phyloP scores from a whole-genome alignment of 2,113 vertebrate genomes.

The Lepidothrix coronata region DNA sequence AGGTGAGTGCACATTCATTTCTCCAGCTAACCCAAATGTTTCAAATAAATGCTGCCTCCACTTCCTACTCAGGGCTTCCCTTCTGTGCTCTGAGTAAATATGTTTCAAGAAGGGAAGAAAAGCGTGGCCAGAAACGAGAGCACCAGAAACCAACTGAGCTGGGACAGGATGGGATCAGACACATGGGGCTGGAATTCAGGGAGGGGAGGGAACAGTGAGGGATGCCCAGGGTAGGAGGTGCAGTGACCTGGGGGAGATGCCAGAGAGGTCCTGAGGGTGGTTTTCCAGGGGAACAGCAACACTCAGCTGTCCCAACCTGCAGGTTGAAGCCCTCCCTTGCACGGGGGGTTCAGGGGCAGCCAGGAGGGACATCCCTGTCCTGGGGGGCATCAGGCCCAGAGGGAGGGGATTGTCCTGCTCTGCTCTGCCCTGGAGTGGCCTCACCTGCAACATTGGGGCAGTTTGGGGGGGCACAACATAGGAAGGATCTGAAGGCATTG shows the following conservation, averaged over 20 bases:
- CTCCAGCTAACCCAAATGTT: not conserved
- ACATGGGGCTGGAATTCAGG: not conserved
- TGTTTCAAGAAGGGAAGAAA: not conserved
- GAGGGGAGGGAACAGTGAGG: not conserved
- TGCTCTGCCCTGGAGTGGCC: not conserved
- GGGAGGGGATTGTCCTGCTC: not conserved
- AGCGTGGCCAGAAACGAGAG: not conserved
- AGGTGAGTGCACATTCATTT: not conserved
- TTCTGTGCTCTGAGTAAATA: not conserved
- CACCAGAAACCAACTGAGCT: not conserved
- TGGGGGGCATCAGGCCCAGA: not conserved
- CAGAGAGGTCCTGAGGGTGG: not conserved
- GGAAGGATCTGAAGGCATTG: not conserved
- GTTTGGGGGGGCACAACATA: not conserved
- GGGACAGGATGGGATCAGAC: not conserved
- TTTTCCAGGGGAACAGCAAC: not conserved
- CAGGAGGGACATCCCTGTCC: not conserved
- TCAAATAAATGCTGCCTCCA: not conserved
- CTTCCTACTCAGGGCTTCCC: not conserved
- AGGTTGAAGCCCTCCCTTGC: not conserved
- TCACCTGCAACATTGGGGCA: not conserved
- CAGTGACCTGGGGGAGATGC: not conserved
- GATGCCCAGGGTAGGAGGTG: not conserved
- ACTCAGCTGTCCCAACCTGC: not conserved
- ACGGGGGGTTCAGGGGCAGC: not conserved